These are phyloP conservation scores for Clarias batrachus DNA, from an alignment of 2,113 vertebrate species.

Conservation along the genomic window DNA sequence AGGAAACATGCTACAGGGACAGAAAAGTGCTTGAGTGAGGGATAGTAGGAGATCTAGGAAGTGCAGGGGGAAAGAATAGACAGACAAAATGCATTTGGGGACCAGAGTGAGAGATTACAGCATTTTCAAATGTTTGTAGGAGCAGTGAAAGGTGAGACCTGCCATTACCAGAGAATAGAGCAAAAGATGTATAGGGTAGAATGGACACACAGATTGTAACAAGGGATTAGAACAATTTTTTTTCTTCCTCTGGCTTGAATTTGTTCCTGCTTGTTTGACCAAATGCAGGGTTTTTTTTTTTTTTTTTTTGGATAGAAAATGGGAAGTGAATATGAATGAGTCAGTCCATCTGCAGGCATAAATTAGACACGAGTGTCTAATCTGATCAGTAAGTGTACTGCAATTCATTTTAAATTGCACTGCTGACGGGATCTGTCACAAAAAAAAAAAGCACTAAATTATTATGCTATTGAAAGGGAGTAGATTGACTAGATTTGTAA, in stretches of 20 bases:
- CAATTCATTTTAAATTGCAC: background rate
- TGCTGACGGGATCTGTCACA: background rate
- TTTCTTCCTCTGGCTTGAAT: background rate
- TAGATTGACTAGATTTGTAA: background rate
- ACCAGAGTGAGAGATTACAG: constrained; percentile 26
- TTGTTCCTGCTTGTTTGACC: background rate
- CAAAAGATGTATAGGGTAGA: background rate
- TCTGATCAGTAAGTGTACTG: background rate
- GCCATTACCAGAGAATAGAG: constrained; percentile 20
- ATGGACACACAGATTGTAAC: constrained; percentile 16
- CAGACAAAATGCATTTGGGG: constrained; percentile 2
- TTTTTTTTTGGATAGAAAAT: background rate
- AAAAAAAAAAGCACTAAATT: background rate
- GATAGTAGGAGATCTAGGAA: constrained; percentile 27
- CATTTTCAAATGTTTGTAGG: constrained; percentile 3
- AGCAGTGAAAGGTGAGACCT: constrained; percentile 21
- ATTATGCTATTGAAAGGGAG: background rate
- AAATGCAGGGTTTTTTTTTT: background rate
- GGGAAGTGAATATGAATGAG: background rate
- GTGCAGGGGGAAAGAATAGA: constrained; percentile 2
- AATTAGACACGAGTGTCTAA: background rate
- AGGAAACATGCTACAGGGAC: constrained; percentile 22
- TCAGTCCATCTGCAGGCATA: background rate
- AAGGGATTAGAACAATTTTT: background rate
- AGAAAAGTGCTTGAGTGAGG: constrained; percentile 41